These are phyloP conservation scores for Chrysaora quinquecirrha DNA, from an alignment of 30 jellyfish, hydroid and myxozoan genomes.

Conservation along the genomic window DNA sequence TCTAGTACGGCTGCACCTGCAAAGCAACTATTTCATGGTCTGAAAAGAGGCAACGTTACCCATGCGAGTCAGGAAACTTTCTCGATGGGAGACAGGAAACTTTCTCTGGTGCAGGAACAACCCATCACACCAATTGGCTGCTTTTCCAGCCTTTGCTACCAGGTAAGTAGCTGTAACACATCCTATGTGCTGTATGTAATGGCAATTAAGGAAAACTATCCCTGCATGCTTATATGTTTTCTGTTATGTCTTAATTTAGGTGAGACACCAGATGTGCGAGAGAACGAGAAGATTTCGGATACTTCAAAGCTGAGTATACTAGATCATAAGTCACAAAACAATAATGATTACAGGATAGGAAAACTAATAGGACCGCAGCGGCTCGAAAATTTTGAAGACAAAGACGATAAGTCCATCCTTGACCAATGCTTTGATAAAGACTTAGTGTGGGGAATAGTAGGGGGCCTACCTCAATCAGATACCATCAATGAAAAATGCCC, in stretches of 20 bases:
- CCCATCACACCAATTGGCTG: conserved; percentile 8
- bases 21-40: not conserved
- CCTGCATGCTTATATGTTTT: too few species aligned
- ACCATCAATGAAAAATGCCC: not conserved
- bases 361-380: not conserved
- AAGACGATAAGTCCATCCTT: not conserved
- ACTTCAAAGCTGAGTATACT: not conserved
- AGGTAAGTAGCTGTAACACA: too few species aligned
- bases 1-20: not conserved
- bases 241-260: too few species aligned
- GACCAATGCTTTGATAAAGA: not conserved
- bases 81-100: conserved; percentile 2
- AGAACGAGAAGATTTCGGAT: not conserved
- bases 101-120: not conserved
- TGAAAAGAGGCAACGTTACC: not conserved
- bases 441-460: not conserved
- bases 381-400: not conserved
- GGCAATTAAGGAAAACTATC: too few species aligned
- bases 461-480: not conserved
- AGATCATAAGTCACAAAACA: not conserved
- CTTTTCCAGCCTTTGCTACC: conserved; percentile 2
- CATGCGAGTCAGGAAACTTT: not conserved
- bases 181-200: too few species aligned
- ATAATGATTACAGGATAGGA: not conserved
- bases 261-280: not conserved